A percentile compares a stretch with the other conserved stretches of the same genome.
Conservation (phyloP, 1,140 invertebrate genomes). For the Drosophila baimaii region DNA sequence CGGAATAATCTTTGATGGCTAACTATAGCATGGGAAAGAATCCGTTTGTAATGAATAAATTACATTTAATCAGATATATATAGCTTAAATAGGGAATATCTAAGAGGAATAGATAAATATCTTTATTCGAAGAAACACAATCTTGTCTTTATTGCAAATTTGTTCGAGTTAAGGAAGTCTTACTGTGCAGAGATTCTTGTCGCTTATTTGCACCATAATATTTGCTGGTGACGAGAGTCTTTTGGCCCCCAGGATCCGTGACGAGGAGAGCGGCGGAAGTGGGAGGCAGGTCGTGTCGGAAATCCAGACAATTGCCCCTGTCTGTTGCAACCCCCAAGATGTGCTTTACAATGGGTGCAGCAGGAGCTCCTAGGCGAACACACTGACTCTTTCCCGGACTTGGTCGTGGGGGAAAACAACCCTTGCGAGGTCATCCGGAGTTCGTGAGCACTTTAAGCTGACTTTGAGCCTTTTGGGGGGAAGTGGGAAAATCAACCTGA, state of each 20-base stretch:
- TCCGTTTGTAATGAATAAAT: constrained; percentile 1
- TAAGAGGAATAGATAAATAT: constrained; percentile 2
- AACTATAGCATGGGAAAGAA: not conserved
- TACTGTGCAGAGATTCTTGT: constrained; percentile 37
- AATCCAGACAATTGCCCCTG: constrained; percentile 63
- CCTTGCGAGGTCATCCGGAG: constrained; percentile 59
- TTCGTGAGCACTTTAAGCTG: constrained; percentile 67
- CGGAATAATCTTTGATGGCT: constrained; percentile 20
- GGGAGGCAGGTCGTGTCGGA: constrained; percentile 44
- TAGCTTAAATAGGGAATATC: not conserved
- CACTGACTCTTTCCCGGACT: constrained; percentile 9
- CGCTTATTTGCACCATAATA: constrained; percentile 53
- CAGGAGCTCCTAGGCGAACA: constrained; percentile 56
- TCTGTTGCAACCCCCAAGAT: constrained; percentile 44
- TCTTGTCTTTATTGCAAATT: not conserved
- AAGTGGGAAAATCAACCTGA: constrained; percentile 59
- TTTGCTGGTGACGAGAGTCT: constrained; percentile 53
- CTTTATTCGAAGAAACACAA: not conserved
- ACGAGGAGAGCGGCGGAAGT: constrained; percentile 25
- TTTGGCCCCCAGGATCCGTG: constrained; percentile 17
- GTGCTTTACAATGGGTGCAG: constrained; percentile 61
- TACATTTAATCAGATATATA: not conserved
- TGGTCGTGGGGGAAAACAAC: constrained; percentile 48
- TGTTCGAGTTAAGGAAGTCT: not conserved
- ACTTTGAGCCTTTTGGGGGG: constrained; percentile 39